A percentile compares a stretch with the other conserved stretches of the same genome.
These are phyloP conservation scores for Drosophila paulistorum DNA, from an alignment of 1,140 invertebrate genomes.

Conservation along the genomic window DNA sequence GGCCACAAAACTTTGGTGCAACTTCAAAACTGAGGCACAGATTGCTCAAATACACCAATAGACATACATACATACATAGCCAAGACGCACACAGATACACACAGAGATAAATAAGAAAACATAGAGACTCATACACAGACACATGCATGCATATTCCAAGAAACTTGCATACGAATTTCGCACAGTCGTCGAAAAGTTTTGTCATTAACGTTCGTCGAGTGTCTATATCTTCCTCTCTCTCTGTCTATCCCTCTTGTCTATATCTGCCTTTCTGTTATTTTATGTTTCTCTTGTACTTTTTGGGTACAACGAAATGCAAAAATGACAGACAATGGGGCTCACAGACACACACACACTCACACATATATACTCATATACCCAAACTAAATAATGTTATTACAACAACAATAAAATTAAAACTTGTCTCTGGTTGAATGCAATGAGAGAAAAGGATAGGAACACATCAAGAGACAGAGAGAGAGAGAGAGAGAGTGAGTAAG, in stretches of 20 bases:
- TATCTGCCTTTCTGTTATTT: slow-evolving; percentile 48
- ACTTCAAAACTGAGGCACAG: slow-evolving; percentile 62
- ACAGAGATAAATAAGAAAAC: slow-evolving; percentile 2
- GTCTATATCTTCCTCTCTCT: slow-evolving; percentile 23
- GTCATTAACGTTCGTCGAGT: slow-evolving; percentile 73
- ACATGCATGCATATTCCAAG: slow-evolving; percentile 31
- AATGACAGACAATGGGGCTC: slow-evolving; percentile 60
- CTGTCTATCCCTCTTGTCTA: slow-evolving; percentile 9
- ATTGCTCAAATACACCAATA: slow-evolving; percentile 59
- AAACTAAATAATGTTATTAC: slow-evolving; percentile 75
- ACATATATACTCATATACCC: slow-evolving; percentile 20
- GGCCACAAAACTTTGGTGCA: slow-evolving; percentile 64
- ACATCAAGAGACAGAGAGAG: neutral
- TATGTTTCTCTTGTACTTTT: slow-evolving; percentile 67
- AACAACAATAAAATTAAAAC: slow-evolving; percentile 77
- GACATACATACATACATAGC: slow-evolving; percentile 27
- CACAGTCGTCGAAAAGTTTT: slow-evolving; percentile 75
- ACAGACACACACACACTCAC: slow-evolving; percentile 32
- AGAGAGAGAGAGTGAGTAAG: slow-evolving; percentile 31
- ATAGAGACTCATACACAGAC: slow-evolving; percentile 26
- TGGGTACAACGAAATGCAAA: slow-evolving; percentile 62
- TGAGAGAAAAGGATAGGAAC: neutral
- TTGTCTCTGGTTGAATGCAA: slow-evolving; percentile 33
- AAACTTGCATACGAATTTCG: slow-evolving; percentile 69
- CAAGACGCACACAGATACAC: neutral